These are phyloP conservation scores for Porphyrio hochstetteri DNA, from an alignment of 2,113 vertebrate genomes.

Conservation along the genomic window DNA sequence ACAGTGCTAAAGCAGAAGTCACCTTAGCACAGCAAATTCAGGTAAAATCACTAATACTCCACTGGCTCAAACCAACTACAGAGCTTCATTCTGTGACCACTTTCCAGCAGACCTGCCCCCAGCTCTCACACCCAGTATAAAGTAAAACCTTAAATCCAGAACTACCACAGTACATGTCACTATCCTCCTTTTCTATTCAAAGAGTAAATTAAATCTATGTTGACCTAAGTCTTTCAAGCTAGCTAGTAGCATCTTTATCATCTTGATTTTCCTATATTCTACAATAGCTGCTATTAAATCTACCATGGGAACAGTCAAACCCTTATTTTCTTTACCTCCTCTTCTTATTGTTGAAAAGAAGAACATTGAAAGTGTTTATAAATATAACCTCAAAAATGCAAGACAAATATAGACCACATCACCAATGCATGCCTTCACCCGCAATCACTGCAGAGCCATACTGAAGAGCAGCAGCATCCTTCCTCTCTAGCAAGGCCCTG, in stretches of 20 bases:
- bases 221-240: not conserved
- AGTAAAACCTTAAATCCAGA: not conserved
- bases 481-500: not conserved
- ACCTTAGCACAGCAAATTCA: rapidly evolving
- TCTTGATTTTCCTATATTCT: not conserved
- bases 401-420: not conserved
- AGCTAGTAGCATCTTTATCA: not conserved
- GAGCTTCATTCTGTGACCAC: not conserved
- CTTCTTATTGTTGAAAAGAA: not conserved
- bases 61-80: not conserved
- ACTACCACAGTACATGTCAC: not conserved
- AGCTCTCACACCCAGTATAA: not conserved
- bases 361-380: not conserved
- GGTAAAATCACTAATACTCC: not conserved
- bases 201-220: conserved; percentile 21
- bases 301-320: not conserved
- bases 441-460: not conserved
- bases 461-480: not conserved
- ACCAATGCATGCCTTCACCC: not conserved
- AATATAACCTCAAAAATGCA: not conserved
- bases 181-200: not conserved
- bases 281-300: not conserved
- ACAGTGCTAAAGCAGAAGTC: not conserved
- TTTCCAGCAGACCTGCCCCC: not conserved
- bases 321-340: not conserved